phyloP scores from a whole-genome alignment of 1,140 invertebrate species.

The Drosophila ogumai region DNA sequence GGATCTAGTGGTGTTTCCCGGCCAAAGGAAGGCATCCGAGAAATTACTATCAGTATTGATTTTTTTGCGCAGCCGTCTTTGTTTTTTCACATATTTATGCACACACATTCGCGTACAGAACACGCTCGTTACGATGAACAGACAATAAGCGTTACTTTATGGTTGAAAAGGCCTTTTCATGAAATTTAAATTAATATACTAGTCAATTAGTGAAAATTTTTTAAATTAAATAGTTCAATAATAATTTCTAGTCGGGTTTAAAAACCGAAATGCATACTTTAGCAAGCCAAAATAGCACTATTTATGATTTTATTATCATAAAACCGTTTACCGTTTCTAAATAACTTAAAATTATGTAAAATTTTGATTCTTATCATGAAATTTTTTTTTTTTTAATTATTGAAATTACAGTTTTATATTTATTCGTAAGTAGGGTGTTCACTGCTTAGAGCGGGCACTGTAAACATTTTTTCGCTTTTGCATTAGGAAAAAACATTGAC shows the following conservation, averaged over 20 bases:
- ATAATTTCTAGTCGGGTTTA: neutral
- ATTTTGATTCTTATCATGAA: no score
- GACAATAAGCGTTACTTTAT: neutral
- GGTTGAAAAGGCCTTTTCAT: neutral
- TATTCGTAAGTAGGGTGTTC: neutral
- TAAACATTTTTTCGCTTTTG: slow-evolving; percentile 42
- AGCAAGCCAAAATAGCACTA: neutral
- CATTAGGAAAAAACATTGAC: slow-evolving; percentile 36
- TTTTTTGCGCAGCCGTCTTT: slow-evolving; percentile 60
- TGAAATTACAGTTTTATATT: neutral
- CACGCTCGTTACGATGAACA: slow-evolving; percentile 5
- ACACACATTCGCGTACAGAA: slow-evolving; percentile 48
- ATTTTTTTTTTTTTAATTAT: no score
- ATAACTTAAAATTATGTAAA: neutral
- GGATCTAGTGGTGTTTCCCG: slow-evolving; percentile 13
- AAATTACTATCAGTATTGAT: slow-evolving; percentile 73
- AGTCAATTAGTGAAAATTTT: neutral
- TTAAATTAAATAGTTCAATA: neutral
- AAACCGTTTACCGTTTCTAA: neutral
- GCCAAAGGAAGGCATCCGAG: slow-evolving; percentile 27
- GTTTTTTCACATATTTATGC: slow-evolving; percentile 68
- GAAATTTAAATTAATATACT: neutral
- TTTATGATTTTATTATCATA: neutral
- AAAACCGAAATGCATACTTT: neutral
- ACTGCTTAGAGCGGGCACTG: slow-evolving; percentile 3